Evolutionary conservation across 2,888 invertebrate species (phyloP).

Genomic region (Pteria penguin): DNA sequence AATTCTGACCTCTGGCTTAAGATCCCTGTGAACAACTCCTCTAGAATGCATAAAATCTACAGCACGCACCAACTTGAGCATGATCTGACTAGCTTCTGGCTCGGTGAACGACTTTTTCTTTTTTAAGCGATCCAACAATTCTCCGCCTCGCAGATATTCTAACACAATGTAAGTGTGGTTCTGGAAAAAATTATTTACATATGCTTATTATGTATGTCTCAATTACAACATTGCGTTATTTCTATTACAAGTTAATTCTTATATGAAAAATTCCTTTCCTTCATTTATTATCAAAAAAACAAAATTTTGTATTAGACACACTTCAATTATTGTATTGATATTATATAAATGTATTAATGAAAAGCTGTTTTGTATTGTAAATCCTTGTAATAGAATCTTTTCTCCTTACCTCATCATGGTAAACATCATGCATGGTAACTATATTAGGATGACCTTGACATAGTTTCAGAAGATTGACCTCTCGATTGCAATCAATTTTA

Average conservation of each 20-base stretch:
- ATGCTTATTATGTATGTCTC: no score
- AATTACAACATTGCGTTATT: no score
- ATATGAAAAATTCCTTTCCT: no score
- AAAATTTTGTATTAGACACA: no score
- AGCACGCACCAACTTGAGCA: constrained; percentile 90
- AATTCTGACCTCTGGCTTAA: constrained; percentile 92
- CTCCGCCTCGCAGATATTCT: constrained; percentile 91
- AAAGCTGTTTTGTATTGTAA: no score
- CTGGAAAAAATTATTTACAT: no score
- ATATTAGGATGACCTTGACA: constrained; percentile 95
- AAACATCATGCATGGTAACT: constrained; percentile 90
- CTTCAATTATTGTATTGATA: no score
- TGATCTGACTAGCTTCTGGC: constrained; percentile 88
- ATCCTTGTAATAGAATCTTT: no score
- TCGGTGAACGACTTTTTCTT: constrained; percentile 87
- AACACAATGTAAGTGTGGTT: constrained; percentile 93
- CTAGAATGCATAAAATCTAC: constrained; percentile 91
- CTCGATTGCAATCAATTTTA: constrained; percentile 85
- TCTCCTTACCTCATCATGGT: constrained; percentile 86
- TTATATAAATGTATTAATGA: no score
- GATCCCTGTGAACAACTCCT: constrained; percentile 93
- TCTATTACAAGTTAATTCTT: no score
- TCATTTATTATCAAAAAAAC: no score
- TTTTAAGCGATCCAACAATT: constrained; percentile 86
- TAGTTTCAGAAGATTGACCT: constrained; percentile 88